Conservation (phyloP, 2,888 invertebrate genomes). For the Plagodis pulveraria region DNA sequence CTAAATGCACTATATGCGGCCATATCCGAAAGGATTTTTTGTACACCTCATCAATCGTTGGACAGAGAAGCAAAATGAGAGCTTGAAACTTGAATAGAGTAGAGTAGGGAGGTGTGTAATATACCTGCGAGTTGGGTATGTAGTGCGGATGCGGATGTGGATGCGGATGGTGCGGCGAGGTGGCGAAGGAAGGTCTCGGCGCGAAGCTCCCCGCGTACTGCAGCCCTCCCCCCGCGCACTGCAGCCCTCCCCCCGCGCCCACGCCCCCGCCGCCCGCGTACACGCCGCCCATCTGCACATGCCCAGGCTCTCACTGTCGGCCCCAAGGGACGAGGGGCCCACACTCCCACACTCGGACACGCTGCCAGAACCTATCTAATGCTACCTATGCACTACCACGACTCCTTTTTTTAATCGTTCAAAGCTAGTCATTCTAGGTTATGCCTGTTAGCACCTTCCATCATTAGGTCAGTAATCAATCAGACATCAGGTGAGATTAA, state of each 20-base stretch:
- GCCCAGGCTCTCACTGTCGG: neutral
- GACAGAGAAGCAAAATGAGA: too few species aligned
- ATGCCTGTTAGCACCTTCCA: too few species aligned
- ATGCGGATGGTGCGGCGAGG: conserved; percentile 64
- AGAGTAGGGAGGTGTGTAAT: conserved; percentile 27
- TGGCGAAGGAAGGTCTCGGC: conserved; percentile 66
- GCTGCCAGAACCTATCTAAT: neutral
- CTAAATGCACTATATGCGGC: neutral
- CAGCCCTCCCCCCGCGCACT: conserved; percentile 69
- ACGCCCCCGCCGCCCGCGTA: conserved; percentile 51
- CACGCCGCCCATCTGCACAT: conserved; percentile 77
- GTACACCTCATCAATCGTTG: neutral
- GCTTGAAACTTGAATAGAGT: too few species aligned
- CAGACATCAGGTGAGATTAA: too few species aligned
- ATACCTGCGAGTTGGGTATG: conserved; percentile 69
- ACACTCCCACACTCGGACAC: neutral
- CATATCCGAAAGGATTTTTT: too few species aligned
- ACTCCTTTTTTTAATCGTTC: too few species aligned
- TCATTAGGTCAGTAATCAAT: too few species aligned
- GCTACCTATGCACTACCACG: neutral
- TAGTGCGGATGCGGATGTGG: conserved; percentile 69
- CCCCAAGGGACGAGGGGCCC: neutral
- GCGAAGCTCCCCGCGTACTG: conserved; percentile 69
- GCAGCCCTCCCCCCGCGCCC: conserved; percentile 50
- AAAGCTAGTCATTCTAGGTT: too few species aligned